Evolutionary conservation across 2,888 invertebrate genomes (phyloP).

Genomic region (Phaonia tiefii): DNA sequence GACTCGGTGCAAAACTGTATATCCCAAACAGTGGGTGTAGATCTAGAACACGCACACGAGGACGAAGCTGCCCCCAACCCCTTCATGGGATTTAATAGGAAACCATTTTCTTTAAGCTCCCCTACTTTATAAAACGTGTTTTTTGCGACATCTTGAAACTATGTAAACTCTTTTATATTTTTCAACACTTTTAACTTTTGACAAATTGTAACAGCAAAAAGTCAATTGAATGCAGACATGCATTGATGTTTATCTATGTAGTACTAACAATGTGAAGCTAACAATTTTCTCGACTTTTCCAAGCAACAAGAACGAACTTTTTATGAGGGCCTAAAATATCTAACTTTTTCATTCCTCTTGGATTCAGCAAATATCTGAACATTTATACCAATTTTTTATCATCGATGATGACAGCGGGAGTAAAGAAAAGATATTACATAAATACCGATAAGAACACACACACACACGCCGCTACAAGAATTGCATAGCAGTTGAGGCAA

Average conservation of each 20-base stretch:
- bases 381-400: slow-evolving; percentile 1
- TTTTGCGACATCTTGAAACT: slow-evolving; percentile 7
- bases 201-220: slow-evolving; percentile 34
- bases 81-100: no score
- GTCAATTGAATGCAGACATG: slow-evolving; percentile 24
- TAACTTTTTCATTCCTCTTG: background rate
- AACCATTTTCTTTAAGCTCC: no score
- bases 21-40: no score
- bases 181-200: slow-evolving; percentile 40
- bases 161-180: slow-evolving; percentile 10
- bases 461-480: background rate
- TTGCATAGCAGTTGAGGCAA: slow-evolving; percentile 36
- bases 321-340: slow-evolving; percentile 44
- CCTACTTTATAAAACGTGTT: background rate
- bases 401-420: background rate
- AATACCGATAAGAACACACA: background rate
- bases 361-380: background rate
- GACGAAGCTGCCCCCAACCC: no score
- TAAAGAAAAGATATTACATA: background rate
- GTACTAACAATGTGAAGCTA: background rate
- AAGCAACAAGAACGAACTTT: slow-evolving; percentile 20
- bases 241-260: slow-evolving; percentile 12
- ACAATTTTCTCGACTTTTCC: slow-evolving; percentile 44
- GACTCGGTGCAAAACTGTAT: no score
- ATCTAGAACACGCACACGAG: no score